Evolutionary conservation across 2,113 vertebrate species (phyloP).

Genomic region (Zeus faber): DNA sequence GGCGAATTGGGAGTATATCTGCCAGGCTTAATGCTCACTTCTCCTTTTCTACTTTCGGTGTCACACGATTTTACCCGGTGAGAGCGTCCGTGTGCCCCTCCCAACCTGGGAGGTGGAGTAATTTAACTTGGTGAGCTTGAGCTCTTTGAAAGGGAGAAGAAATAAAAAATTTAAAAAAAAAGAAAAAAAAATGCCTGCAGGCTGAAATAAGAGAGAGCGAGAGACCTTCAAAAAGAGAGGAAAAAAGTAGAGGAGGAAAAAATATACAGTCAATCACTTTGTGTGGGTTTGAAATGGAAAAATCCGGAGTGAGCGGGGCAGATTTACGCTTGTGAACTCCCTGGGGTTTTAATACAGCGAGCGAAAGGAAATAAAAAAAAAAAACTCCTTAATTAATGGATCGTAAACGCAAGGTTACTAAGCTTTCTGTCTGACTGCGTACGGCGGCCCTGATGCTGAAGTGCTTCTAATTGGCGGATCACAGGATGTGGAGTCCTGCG

Average conservation of each 20-base stretch:
- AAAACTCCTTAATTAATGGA: slow-evolving; percentile 24
- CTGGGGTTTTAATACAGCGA: no score
- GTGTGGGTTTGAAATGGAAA: slow-evolving; percentile 6
- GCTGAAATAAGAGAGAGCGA: slow-evolving; percentile 21
- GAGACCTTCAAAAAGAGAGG: slow-evolving; percentile 8
- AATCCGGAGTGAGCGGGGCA: not conserved
- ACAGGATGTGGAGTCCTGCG: slow-evolving; percentile 18
- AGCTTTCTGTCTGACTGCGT: slow-evolving; percentile 10
- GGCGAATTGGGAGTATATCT: no score
- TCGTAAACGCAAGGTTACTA: slow-evolving; percentile 20
- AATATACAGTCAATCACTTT: slow-evolving; percentile 18
- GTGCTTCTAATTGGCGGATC: slow-evolving; percentile 37
- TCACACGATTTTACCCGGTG: no score
- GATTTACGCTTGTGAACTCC: not conserved
- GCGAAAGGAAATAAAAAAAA: not conserved
- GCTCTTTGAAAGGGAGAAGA: no score
- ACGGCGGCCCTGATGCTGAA: slow-evolving; percentile 6
- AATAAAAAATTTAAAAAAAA: slow-evolving; percentile 11
- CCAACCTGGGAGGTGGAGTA: no score
- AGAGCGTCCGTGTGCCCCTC: not conserved
- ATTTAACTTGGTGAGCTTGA: slow-evolving; percentile 30
- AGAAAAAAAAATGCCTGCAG: slow-evolving; percentile 19
- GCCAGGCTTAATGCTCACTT: no score
- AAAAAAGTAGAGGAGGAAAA: not conserved
- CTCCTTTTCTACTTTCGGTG: no score